Base-by-base conservation (phyloP, 2,888 invertebrate species). In the Cyclophora albipunctata region DNA sequence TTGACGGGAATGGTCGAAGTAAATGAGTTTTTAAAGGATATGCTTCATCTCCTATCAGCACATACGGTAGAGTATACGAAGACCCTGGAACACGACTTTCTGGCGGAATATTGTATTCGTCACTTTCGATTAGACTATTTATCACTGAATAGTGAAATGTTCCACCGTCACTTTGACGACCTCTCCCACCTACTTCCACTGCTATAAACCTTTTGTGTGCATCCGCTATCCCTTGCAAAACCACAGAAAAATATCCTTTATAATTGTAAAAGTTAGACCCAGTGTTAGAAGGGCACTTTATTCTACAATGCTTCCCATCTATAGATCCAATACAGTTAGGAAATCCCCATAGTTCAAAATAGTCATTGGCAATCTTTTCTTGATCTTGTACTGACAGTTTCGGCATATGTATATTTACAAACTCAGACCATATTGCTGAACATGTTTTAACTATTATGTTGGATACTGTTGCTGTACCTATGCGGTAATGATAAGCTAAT, bases 191-290 rank as follows among this genome's bases (percentile, higher is more conserved):
- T 2, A 41, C 46, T 6, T 46, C 46, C 3, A 41, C 34, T 5
- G 33, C 41, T 1, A 7, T 41, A 6, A 46, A 46, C 34, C 41
- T 46, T 3, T 46, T 20, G 41, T 5, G 33, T 20, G 74, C 73
- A 62, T 81, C 75, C 5, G 69, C 76, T 47, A 75, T 42, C 5
- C 58, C 60, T 42, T 59, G 54, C 1, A 82, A 55, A 3, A 81
- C 74, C 43, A 75, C 65, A 55, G 71, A 75, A 52, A 69, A 69
- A 53, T 20, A 54, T 1, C 42, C 52, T 66, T 76, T 77, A 55
- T 75, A 77, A 49, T 73, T 70, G 42, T 51, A 48, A 54, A 53
- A 63, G 60, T 68, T 63, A 34, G 60, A 52, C 20, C 59, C 62
- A 52, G 58, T 57, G 47, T 66, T 54, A n/a, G 52, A 45, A 40